Evolutionary conservation across 2,888 invertebrate genomes (phyloP).

Genomic region (Morpho deidamia): DNA sequence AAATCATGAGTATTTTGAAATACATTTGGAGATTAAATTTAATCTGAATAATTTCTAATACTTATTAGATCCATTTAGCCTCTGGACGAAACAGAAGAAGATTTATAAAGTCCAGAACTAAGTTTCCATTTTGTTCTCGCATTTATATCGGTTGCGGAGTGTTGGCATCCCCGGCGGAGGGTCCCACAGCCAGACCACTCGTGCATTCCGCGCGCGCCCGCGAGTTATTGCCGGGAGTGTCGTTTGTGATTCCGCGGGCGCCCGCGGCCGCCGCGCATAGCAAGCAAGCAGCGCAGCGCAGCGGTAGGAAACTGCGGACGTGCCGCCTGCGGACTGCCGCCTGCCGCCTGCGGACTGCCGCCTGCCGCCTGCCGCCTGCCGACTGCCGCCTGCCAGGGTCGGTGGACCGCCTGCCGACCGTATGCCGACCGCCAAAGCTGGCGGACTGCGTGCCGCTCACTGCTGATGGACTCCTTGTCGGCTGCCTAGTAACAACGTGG

Average conservation of each 20-base stretch:
- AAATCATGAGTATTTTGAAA: too few relatives aligned
- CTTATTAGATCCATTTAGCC: too few relatives aligned
- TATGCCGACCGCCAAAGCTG: too few relatives aligned
- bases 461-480: not conserved
- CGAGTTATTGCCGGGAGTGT: slow-evolving; percentile 53
- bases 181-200: slow-evolving; percentile 30
- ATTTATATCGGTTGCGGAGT: too few relatives aligned
- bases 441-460: not conserved
- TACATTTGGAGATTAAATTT: too few relatives aligned
- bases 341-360: slow-evolving; percentile 16
- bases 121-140: too few relatives aligned
- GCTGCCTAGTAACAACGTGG: slow-evolving; percentile 16
- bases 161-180: not conserved
- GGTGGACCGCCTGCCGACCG: slow-evolving; percentile 19
- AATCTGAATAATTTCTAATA: too few relatives aligned
- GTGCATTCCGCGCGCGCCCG: slow-evolving; percentile 41
- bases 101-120: too few relatives aligned
- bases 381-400: slow-evolving; percentile 12
- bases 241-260: slow-evolving; percentile 50
- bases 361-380: slow-evolving; percentile 17
- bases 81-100: too few relatives aligned
- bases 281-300: slow-evolving; percentile 28
- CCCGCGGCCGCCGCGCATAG: slow-evolving; percentile 32
- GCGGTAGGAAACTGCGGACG: slow-evolving; percentile 28
- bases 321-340: slow-evolving; percentile 23